Conservation (phyloP, 1,140 invertebrate species). For the Polyergus mexicanus region DNA sequence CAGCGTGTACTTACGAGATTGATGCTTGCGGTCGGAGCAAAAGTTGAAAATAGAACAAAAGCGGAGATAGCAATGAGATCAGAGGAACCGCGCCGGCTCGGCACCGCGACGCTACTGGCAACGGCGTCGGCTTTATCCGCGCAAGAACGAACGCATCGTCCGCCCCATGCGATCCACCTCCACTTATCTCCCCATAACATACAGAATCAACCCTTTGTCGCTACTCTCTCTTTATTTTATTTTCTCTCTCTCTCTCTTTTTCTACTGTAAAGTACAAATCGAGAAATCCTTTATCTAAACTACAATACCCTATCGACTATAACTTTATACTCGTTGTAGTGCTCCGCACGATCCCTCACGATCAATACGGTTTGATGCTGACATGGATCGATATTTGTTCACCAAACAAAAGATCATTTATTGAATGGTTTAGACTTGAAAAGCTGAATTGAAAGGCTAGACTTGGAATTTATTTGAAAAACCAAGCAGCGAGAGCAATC, state of each 20-base stretch:
- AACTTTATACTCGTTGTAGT: constrained; percentile 9
- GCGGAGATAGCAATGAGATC: constrained; percentile 26
- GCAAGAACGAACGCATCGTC: constrained; percentile 76
- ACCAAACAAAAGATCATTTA: not conserved
- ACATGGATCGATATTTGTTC: not conserved
- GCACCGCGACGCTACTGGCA: constrained; percentile 81
- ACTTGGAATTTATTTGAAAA: not conserved
- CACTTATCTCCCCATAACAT: constrained; percentile 70
- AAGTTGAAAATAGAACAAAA: constrained; percentile 45
- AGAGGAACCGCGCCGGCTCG: constrained; percentile 76
- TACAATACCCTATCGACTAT: constrained; percentile 4
- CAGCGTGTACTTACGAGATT: constrained; percentile 3
- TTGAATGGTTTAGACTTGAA: not conserved
- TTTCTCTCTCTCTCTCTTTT: not conserved
- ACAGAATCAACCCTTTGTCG: constrained; percentile 18
- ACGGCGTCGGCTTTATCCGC: constrained; percentile 71
- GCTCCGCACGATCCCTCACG: not conserved
- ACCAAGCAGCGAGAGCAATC: not conserved
- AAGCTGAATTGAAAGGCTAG: too few relatives aligned
- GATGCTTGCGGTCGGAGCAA: not conserved
- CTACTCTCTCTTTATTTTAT: not conserved
- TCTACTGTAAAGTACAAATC: not conserved
- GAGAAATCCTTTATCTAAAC: constrained; percentile 39
- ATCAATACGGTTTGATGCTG: too few relatives aligned
- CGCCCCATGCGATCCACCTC: constrained; percentile 74